A percentile compares a stretch with the other conserved stretches of the same genome.
Evolutionary conservation across 2,888 invertebrate genomes (phyloP).

Genomic region (Nemapogon koenigi): DNA sequence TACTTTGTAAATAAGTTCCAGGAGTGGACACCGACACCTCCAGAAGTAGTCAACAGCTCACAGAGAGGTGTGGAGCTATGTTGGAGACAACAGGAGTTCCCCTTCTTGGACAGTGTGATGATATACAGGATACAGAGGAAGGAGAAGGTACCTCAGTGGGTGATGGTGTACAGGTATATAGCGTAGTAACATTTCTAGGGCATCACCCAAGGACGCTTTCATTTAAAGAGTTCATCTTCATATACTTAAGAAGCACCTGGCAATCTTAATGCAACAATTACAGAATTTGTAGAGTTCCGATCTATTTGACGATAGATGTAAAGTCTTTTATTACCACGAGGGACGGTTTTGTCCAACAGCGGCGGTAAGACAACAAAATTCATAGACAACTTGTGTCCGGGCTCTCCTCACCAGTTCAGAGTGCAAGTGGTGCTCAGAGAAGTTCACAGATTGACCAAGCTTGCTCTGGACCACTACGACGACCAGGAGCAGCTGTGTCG

Average conservation of each 20-base stretch:
- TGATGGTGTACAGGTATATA: constrained; percentile 38
- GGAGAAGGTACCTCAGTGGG: constrained; percentile 46
- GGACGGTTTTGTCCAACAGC: constrained; percentile 26
- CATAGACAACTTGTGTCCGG: constrained; percentile 49
- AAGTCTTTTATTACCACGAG: background rate
- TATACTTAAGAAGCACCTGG: too few relatives aligned
- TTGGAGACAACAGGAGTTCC: constrained; percentile 25
- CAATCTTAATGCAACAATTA: too few relatives aligned
- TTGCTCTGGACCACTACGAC: constrained; percentile 28
- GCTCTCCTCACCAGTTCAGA: constrained; percentile 54
- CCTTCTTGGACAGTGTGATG: constrained; percentile 23
- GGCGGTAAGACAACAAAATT: constrained; percentile 44
- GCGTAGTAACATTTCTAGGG: too few relatives aligned
- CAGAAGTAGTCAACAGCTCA: constrained; percentile 26
- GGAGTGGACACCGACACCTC: constrained; percentile 31
- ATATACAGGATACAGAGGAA: constrained; percentile 40
- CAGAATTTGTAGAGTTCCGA: too few relatives aligned
- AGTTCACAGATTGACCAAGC: too few relatives aligned
- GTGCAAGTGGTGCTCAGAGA: constrained; percentile 34
- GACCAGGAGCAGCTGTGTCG: constrained; percentile 23
- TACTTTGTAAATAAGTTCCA: constrained; percentile 26
- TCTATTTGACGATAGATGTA: too few relatives aligned
- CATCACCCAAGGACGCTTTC: too few relatives aligned
- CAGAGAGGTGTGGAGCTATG: constrained; percentile 29
- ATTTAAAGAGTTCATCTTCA: too few relatives aligned